Evolutionary conservation across 2,888 invertebrate genomes (phyloP), one percentile per base, ranked within the genome.

Genomic region (Drosophila emarginata): DNA sequence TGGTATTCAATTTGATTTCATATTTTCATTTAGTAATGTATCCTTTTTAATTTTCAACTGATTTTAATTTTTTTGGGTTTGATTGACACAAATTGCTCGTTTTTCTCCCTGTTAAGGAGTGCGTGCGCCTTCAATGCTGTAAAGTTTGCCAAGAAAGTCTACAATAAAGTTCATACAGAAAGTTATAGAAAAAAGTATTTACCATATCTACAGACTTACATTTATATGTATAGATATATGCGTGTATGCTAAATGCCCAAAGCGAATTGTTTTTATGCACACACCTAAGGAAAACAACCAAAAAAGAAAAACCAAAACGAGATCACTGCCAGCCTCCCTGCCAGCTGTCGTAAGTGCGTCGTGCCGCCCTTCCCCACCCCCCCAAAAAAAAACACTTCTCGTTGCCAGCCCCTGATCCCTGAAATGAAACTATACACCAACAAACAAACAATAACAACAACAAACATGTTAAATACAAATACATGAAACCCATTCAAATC

Each of bases 81-180:
- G 66, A 71, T 87, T 84, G 73, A 68, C 67, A 73, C 65, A 73
- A 56, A 52, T 58, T 64, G 65, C 52, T 58, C 45, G 52, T 39
- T 64, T 61, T 64, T 69, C 45, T 63, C 45, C 37, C 45, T 64
- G 18, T 40, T 28, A 52, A 62, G 59, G 58, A 67, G 65, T 62
- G 64, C 67, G 68, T 62, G 68, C 74, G 65, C 59, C 67, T 64
- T 58, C 60, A 67, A 68, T 70, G 77, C 73, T 78, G 61, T 81
- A 59, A 67, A 64, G 62, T 70, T 72, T 64, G 76, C 76, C 60
- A 76, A 32, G 69, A 72, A 67, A 62, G 64, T 79, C 71, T 82
- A 67, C 61, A 78, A 56, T 37, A 5, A 26, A 26, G 26, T 37
- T 37, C 54, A 28, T 45, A 50, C 39, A 37, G 18, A 52, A 66